Conservation (phyloP, 30 jellyfish, hydroid and myxozoan genomes). For the Calvadosia cruxmelitensis region DNA sequence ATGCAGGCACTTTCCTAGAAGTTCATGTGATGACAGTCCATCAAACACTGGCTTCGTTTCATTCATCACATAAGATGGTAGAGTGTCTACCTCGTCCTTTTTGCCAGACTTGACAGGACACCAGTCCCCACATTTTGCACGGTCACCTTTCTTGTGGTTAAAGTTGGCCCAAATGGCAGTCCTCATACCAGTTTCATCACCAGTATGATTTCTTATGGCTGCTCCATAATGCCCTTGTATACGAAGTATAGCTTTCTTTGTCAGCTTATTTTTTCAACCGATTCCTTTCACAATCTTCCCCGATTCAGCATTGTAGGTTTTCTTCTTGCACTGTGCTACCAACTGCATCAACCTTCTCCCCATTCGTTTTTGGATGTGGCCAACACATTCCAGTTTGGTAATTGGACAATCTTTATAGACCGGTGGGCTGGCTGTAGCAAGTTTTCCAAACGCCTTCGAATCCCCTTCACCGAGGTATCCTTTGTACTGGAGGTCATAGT, state of each 20-base stretch:
- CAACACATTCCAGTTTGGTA: slow-evolving; percentile 6
- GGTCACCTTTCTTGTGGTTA: slow-evolving; percentile 11
- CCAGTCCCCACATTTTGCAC: too few relatives aligned
- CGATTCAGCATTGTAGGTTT: too few relatives aligned
- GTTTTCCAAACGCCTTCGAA: slow-evolving; percentile 4
- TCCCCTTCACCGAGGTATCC: slow-evolving; percentile 15
- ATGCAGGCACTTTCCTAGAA: neutral
- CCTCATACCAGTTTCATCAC: slow-evolving; percentile 18
- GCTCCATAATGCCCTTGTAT: slow-evolving; percentile 30
- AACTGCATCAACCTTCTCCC: neutral
- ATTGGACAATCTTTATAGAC: neutral
- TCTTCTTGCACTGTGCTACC: too few relatives aligned
- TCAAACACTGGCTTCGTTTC: neutral
- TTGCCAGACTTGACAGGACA: too few relatives aligned
- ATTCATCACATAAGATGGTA: slow-evolving; percentile 1
- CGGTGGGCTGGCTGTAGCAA: slow-evolving; percentile 2
- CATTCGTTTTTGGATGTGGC: too few relatives aligned
- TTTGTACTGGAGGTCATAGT: neutral
- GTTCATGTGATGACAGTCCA: neutral
- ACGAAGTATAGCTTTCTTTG: slow-evolving; percentile 7
- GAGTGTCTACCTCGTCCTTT: too few relatives aligned
- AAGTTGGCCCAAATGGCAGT: slow-evolving; percentile 17
- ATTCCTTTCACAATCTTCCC: slow-evolving; percentile 3
- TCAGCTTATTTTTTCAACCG: slow-evolving; percentile 16
- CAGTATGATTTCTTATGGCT: slow-evolving; percentile 15